Conservation (phyloP, 2,888 invertebrate species). For the Pollenia labialis region DNA sequence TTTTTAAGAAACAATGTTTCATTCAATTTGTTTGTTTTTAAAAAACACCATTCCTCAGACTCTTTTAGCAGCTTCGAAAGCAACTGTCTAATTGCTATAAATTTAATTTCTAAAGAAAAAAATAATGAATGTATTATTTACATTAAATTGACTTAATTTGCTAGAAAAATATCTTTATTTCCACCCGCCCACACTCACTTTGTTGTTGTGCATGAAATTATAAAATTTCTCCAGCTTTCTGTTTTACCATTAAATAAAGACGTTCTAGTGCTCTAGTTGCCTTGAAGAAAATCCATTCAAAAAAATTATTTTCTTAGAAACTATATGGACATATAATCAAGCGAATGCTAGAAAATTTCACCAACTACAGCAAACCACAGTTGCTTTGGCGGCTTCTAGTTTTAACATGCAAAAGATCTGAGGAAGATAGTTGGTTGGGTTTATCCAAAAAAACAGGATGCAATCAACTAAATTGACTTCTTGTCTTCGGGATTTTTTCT, state of each 20-base stretch:
- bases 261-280: not conserved
- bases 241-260: not conserved
- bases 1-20: too few relatives aligned
- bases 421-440: slow-evolving; percentile 17
- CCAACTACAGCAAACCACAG: slow-evolving; percentile 1
- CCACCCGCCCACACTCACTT: slow-evolving; percentile 1
- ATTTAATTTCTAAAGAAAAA: slow-evolving; percentile 17
- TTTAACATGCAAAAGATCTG: not conserved
- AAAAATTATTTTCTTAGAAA: slow-evolving; percentile 35
- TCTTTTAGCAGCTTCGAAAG: not conserved
- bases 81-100: slow-evolving; percentile 37
- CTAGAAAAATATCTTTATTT: slow-evolving; percentile 56
- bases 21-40: not conserved
- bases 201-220: not conserved
- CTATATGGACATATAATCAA: slow-evolving; percentile 24
- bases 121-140: slow-evolving; percentile 30
- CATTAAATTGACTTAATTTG: slow-evolving; percentile 63
- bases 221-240: not conserved
- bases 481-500: slow-evolving; percentile 53
- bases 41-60: not conserved
- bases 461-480: slow-evolving; percentile 64
- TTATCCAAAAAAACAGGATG: slow-evolving; percentile 52
- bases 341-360: not conserved
- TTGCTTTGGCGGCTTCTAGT: not conserved
- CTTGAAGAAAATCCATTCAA: slow-evolving; percentile 60